phyloP scores from a whole-genome alignment of 2,113 vertebrate genomes.

The Climacteris rufus region DNA sequence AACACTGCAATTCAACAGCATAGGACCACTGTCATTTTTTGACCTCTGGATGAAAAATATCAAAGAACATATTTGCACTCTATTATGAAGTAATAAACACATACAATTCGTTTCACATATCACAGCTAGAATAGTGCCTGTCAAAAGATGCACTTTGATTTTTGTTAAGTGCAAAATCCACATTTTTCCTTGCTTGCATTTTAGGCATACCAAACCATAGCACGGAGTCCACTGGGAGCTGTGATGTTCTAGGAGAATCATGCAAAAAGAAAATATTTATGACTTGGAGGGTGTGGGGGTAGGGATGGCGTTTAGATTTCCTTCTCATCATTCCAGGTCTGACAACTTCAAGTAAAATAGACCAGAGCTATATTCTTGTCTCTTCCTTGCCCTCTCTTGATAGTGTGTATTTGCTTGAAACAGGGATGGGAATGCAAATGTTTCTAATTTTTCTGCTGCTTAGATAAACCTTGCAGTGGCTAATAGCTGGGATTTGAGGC shows the following conservation, averaged over 20 bases:
- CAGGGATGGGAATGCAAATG: not conserved
- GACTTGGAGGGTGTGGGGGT: not conserved
- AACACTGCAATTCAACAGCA: not conserved
- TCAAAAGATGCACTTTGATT: not conserved
- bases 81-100: not conserved
- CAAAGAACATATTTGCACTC: not conserved
- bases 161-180: not conserved
- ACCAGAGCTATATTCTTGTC: not conserved
- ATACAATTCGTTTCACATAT: not conserved
- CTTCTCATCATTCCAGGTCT: not conserved
- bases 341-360: not conserved
- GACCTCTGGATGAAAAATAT: conserved; percentile 3
- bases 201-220: not conserved
- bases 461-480: not conserved
- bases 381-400: not conserved
- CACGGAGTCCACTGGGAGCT: not conserved
- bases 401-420: not conserved
- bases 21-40: not conserved
- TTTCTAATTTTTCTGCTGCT: not conserved
- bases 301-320: not conserved
- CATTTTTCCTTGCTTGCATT: not conserved
- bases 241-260: not conserved
- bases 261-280: not conserved
- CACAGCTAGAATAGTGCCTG: not conserved
- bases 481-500: not conserved